phyloP scores from a whole-genome alignment of 2,797 vertebrate genomes.

The Microctenopoma lineatum region DNA sequence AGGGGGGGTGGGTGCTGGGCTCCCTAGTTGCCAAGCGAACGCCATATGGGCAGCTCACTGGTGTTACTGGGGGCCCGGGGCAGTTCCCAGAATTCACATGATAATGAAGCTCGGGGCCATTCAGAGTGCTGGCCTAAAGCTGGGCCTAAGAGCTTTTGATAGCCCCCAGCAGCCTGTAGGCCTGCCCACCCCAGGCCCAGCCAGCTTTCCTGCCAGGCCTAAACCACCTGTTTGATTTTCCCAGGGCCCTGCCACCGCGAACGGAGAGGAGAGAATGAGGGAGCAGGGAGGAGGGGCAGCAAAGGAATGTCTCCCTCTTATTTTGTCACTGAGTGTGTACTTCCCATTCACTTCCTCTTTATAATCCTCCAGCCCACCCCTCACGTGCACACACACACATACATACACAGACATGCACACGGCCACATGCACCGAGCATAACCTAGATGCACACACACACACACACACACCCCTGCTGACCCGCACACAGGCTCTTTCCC shows the following conservation, averaged over 20 bases:
- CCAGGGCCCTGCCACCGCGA: constrained; percentile 80
- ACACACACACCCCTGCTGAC: constrained; percentile 62
- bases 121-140: constrained; percentile 85
- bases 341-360: constrained; percentile 86
- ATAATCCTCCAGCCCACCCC: constrained; percentile 76
- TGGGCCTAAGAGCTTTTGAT: constrained; percentile 86
- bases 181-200: constrained; percentile 81
- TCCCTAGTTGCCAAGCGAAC: constrained; percentile 86
- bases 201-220: constrained; percentile 85
- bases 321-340: constrained; percentile 85
- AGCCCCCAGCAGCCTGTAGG: constrained; percentile 85
- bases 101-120: constrained; percentile 87
- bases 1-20: constrained; percentile 39
- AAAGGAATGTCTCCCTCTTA: constrained; percentile 86
- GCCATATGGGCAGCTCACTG: constrained; percentile 87
- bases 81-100: constrained; percentile 90
- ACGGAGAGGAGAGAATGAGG: constrained; percentile 67
- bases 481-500: constrained; percentile 61
- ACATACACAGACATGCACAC: constrained; percentile 45
- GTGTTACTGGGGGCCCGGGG: constrained; percentile 85
- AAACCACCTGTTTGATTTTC: constrained; percentile 91
- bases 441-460: constrained; percentile 70
- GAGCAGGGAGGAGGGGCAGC: constrained; percentile 68
- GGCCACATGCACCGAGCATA: constrained; percentile 42
- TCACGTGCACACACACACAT: constrained; percentile 74